Evolutionary conservation across 2,113 vertebrate genomes (phyloP).

Genomic region (Phalacrocorax pelagicus): DNA sequence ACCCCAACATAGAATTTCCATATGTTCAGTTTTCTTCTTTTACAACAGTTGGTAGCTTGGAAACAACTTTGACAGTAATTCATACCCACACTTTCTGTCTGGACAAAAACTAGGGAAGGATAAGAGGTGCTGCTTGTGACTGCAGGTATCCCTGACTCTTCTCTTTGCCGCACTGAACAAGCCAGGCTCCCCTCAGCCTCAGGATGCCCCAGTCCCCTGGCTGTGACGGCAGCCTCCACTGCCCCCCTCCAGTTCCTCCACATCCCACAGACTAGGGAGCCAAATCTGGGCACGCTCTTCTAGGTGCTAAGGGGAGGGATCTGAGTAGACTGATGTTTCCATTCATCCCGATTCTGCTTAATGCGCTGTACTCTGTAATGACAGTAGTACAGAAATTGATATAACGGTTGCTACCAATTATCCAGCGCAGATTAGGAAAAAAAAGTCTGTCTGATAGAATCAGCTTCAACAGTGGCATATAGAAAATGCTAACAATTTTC

Average conservation of each 20-base stretch:
- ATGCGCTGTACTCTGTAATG: neutral
- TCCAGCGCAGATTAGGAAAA: neutral
- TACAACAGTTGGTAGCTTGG: neutral
- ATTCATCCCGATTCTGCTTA: neutral
- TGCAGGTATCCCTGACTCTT: neutral
- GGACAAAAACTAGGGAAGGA: neutral
- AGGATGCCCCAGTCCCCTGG: neutral
- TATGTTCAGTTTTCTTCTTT: neutral
- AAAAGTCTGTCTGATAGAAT: neutral
- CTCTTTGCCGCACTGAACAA: fast-evolving
- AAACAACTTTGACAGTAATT: neutral
- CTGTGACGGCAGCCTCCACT: fast-evolving
- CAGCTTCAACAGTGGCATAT: neutral
- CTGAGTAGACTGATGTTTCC: neutral
- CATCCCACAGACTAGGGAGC: neutral
- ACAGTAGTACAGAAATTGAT: neutral
- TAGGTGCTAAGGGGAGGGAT: too few species aligned
- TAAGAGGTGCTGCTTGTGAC: neutral
- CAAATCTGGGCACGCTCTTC: neutral
- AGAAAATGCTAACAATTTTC: neutral
- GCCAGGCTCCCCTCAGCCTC: neutral
- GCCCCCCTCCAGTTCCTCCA: neutral
- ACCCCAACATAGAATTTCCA: neutral
- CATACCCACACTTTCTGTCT: neutral
- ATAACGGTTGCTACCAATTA: neutral